Evolutionary conservation across 2,113 vertebrate species (phyloP).

Genomic region (Aphelocoma coerulescens): DNA sequence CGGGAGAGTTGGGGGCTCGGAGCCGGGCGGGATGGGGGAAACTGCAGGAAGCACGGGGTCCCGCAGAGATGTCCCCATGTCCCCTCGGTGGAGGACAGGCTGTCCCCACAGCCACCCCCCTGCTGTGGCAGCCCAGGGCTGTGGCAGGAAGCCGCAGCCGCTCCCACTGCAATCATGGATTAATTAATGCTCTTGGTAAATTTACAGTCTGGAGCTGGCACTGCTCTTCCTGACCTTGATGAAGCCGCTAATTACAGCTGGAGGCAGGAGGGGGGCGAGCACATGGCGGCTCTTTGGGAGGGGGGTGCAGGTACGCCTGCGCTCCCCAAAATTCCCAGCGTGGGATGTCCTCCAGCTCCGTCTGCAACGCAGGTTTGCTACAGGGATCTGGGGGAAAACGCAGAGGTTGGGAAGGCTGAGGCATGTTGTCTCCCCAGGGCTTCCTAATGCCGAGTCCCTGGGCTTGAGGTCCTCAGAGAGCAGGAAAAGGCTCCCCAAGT

Average conservation of each 20-base stretch:
- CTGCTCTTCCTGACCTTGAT: slow-evolving; percentile 22
- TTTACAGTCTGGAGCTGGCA: not conserved
- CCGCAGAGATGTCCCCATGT: not conserved
- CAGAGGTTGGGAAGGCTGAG: not conserved
- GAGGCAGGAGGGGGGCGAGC: not conserved
- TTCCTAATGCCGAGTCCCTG: not conserved
- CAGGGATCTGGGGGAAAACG: fast-evolving
- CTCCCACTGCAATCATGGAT: not conserved
- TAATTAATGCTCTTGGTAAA: slow-evolving; percentile 19
- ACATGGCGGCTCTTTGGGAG: fast-evolving
- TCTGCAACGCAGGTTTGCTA: fast-evolving
- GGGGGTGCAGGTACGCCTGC: fast-evolving
- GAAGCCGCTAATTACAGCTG: slow-evolving; percentile 38
- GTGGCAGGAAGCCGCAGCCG: not conserved
- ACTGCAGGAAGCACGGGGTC: not conserved
- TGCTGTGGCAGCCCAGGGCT: not conserved
- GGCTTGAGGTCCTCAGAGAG: not conserved
- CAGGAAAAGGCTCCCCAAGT: not conserved
- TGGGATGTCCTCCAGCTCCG: not conserved
- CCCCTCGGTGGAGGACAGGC: not conserved
- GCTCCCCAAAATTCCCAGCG: not conserved
- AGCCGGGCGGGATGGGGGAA: not conserved
- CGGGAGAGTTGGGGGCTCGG: not conserved
- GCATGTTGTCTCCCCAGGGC: fast-evolving
- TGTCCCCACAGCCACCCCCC: not conserved